A percentile compares a stretch with the other conserved stretches of the same genome.
These are phyloP conservation scores for Ardeotis arabs DNA, from an alignment of 2,113 vertebrate species.

Conservation along the genomic window DNA sequence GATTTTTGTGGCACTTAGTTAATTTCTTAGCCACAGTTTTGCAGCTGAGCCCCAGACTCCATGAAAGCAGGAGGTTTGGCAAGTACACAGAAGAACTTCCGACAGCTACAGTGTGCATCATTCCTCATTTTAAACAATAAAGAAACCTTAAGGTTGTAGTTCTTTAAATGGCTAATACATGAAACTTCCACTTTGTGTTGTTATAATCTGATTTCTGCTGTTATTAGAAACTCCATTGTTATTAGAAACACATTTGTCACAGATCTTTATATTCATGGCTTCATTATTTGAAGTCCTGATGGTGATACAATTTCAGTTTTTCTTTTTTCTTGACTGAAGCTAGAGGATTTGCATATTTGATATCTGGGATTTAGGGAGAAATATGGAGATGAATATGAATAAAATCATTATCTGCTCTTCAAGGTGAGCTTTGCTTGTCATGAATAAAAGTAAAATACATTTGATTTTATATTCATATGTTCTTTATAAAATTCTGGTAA, in stretches of 20 bases:
- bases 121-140: neutral
- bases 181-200: neutral
- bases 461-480: slow-evolving; percentile 12
- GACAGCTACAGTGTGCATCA: neutral
- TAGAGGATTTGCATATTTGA: slow-evolving; percentile 49
- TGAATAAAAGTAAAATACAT: neutral
- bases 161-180: neutral
- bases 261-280: slow-evolving; percentile 45
- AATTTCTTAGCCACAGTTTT: neutral
- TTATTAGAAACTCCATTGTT: neutral
- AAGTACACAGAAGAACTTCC: neutral
- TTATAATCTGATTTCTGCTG: slow-evolving; percentile 33
- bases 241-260: slow-evolving; percentile 54
- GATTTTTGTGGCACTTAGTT: neutral
- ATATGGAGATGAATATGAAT: slow-evolving; percentile 51
- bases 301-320: slow-evolving; percentile 40
- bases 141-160: neutral
- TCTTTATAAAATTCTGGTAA: slow-evolving; percentile 19
- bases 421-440: slow-evolving; percentile 50
- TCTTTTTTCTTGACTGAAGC: slow-evolving; percentile 29
- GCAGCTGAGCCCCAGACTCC: neutral
- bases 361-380: slow-evolving; percentile 39
- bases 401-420: slow-evolving; percentile 49
- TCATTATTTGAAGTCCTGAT: slow-evolving; percentile 39
- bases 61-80: neutral